These are phyloP conservation scores for Pterocles burchelli DNA, from an alignment of 2,113 vertebrate genomes.

Conservation along the genomic window DNA sequence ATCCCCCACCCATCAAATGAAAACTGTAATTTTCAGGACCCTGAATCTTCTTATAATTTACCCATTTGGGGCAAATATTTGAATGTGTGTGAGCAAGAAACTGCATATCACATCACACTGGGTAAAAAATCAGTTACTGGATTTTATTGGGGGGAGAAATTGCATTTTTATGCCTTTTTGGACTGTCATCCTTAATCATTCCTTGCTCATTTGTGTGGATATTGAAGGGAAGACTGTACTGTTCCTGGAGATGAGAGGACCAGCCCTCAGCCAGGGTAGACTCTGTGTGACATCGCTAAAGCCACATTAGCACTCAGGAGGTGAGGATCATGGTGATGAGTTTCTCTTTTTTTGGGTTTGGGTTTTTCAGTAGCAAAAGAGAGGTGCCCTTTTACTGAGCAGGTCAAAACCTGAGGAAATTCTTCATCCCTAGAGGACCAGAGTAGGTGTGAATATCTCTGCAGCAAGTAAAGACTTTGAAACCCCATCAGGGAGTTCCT, in stretches of 20 bases:
- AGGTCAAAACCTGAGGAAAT: neutral
- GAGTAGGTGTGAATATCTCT: neutral
- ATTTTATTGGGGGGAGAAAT: neutral
- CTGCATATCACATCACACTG: neutral
- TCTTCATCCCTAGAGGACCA: neutral
- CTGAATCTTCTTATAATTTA: neutral
- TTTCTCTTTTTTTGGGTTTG: neutral
- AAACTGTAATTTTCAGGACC: neutral
- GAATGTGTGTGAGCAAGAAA: neutral
- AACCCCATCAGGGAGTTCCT: neutral
- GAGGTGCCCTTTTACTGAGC: neutral
- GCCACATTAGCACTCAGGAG: neutral
- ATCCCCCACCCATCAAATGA: neutral
- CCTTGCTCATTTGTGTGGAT: neutral
- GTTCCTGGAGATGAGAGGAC: neutral
- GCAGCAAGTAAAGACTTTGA: neutral
- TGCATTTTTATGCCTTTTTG: neutral
- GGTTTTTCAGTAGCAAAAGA: neutral
- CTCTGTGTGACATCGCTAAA: neutral
- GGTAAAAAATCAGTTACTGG: neutral
- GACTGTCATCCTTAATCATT: rapidly evolving
- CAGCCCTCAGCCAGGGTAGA: neutral
- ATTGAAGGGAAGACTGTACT: neutral
- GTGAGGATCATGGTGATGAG: neutral
- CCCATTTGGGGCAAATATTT: neutral